Base-by-base conservation (phyloP, 2,888 invertebrate species). In the Pterostichus niger region DNA sequence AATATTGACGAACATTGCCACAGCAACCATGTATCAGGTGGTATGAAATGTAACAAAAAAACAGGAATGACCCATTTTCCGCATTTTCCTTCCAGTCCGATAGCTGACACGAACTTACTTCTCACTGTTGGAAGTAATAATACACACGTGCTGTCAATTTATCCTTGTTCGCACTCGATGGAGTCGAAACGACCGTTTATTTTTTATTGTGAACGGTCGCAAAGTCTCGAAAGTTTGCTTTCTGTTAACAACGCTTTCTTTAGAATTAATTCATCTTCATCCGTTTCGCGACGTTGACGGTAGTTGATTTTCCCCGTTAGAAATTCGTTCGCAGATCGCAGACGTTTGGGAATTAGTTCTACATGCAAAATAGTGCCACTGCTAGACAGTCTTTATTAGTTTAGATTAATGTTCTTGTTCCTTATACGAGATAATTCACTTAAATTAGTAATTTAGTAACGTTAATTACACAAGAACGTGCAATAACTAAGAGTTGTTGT, bases 101-200 rank as follows among this genome's bases (percentile, higher is more conserved):
- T 54, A n/a, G 33, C 76, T 33, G 54, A 52, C 33, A 15, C n/a
- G 33, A 54, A 54, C 54, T 76, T 54, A 52, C 54, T 54, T 71
- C 71, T 64, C 56, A 40, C 9, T 35, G 77, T 77, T 31, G 35
- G 40, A 76, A 77, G 77, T 77, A 77, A 77, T 77, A 77, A 77
- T 56, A 77, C 77, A 77, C 77, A 77, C 77, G 77, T 77, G 77
- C 77, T 77, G 77, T 77, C 77, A 77, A 77, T 77, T 77, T 56
- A 77, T 77, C 77, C 56, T 40, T 76, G 76, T 76, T 76, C 54
- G 31, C 54, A 35, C 5, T 77, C 77, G 77, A 56, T 77, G 40
- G 77, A 77, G 77, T 56, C 56, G 76, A 77, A 75, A 77, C 77
- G 40, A 15, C 17, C 54, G 35, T 77, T 77, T 77, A 56, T 77